Base-by-base conservation (phyloP, 2,888 invertebrate species). In the Lepas anatifera region DNA sequence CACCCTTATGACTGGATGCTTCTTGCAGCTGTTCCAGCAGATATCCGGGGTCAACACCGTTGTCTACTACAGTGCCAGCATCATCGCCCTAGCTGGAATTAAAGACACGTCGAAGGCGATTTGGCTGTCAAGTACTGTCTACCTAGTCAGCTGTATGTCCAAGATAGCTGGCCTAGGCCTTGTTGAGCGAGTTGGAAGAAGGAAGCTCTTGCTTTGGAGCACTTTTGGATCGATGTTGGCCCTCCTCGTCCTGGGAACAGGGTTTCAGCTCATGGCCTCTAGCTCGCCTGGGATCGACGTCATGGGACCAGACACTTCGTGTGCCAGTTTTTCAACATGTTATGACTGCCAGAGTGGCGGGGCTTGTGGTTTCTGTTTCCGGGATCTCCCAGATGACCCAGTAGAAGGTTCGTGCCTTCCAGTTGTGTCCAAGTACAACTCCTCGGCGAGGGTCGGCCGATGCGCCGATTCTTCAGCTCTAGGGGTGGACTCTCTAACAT, bases 21-120 rank as follows among this genome's bases (percentile, higher is more conserved):
- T 7, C 39, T 10, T 39, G 39, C 39, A 39, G 39, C 39, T 39
- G 39, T 39, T 39, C 13, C 39, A 39, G 39, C 39, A 39, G 39
- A 13, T 39, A 13, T 39, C 39, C 13, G 39, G 39, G 8, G 13
- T 39, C 39, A 39, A 39, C 39, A 13, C 39, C 13, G 39, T 39
- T 13, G 13, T 78, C 76, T 84, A 84, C 76, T 84, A 84, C 76
- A 82, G 82, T 74, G 83, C 83, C 10, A 81, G 81, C 70, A 83
- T 84, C 70, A 83, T 78, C 70, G 76, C 76, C 43, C 75, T 78
- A 76, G 76, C 77, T 32, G 77, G 77, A 6, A 70, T 77, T n/a
- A 72, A 71, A n/a, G 78, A 81, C 68, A 76, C 72, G 25, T 73
- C 74, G 7, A 41, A 73, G 4, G 83, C 82, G 18, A 82, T 83